These are phyloP conservation scores for Drosophila athabasca DNA, from an alignment of 1,140 invertebrate genomes.

Conservation along the genomic window DNA sequence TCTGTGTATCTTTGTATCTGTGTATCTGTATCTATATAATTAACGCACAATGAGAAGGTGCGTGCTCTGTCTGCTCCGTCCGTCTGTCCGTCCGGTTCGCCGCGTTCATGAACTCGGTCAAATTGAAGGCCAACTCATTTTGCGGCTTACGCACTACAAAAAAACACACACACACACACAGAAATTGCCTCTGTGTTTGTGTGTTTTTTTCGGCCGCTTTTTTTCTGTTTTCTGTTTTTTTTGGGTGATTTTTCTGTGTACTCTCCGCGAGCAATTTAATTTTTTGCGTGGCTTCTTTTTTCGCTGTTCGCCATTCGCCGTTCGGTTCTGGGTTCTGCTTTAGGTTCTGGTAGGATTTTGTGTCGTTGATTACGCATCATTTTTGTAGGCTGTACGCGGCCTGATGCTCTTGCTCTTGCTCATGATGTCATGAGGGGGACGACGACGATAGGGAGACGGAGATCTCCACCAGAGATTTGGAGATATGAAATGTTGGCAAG, in stretches of 20 bases:
- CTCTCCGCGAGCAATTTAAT: slow-evolving; percentile 63
- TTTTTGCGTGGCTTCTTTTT: slow-evolving; percentile 70
- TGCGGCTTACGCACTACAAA: slow-evolving; percentile 76
- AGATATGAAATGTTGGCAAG: background rate
- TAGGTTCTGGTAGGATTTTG: slow-evolving; percentile 56
- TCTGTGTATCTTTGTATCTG: slow-evolving; percentile 26
- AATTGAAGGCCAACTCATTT: slow-evolving; percentile 78
- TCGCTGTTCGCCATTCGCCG: background rate
- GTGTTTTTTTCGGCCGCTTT: slow-evolving; percentile 8
- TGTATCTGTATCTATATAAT: slow-evolving; percentile 68
- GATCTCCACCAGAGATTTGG: background rate
- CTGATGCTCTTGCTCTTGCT: slow-evolving; percentile 42
- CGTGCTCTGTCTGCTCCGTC: slow-evolving; percentile 30
- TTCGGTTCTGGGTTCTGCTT: no score
- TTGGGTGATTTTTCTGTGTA: slow-evolving; percentile 13
- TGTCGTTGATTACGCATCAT: slow-evolving; percentile 75
- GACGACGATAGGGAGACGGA: slow-evolving; percentile 13
- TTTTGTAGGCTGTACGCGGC: slow-evolving; percentile 31
- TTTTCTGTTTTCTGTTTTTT: slow-evolving; percentile 14
- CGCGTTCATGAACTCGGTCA: slow-evolving; percentile 79
- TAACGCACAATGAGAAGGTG: slow-evolving; percentile 81
- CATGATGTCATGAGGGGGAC: slow-evolving; percentile 68
- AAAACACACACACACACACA: background rate
- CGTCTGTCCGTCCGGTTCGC: slow-evolving; percentile 12
- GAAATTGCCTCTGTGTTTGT: slow-evolving; percentile 33